Conservation (phyloP, 2,113 vertebrate species). For the Probosciger aterrimus region DNA sequence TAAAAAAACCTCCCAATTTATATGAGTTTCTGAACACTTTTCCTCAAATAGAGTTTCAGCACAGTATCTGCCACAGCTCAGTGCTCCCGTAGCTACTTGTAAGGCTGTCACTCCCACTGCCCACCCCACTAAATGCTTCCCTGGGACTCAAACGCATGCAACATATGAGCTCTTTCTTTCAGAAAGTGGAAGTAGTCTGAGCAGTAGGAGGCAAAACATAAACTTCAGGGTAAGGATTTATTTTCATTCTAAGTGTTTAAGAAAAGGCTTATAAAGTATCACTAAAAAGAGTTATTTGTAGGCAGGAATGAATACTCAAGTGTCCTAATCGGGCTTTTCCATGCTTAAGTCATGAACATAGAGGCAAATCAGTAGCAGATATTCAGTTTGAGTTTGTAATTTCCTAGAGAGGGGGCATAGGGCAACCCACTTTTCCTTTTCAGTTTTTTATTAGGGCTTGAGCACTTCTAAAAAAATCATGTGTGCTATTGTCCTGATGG, state of each 20-base stretch:
- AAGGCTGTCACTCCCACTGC: background rate
- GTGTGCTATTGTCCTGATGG: background rate
- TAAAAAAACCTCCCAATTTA: background rate
- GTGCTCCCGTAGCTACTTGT: background rate
- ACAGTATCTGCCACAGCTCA: background rate
- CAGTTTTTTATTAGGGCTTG: background rate
- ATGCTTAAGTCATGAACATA: background rate
- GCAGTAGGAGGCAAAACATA: background rate
- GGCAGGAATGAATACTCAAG: background rate
- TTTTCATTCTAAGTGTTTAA: background rate
- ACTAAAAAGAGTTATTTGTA: background rate
- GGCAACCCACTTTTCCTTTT: background rate
- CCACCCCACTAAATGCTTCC: background rate
- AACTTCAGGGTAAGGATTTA: background rate
- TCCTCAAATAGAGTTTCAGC: background rate
- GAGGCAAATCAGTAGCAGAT: background rate
- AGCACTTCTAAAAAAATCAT: background rate
- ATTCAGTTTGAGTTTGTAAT: background rate
- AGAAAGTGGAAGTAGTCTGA: background rate
- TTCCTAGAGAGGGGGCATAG: background rate
- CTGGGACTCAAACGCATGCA: background rate
- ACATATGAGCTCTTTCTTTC: background rate
- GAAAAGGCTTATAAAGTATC: background rate
- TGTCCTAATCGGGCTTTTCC: background rate
- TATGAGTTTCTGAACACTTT: background rate